phyloP scores from a whole-genome alignment of 2,888 invertebrate species.

The Lochmaea crataegi region DNA sequence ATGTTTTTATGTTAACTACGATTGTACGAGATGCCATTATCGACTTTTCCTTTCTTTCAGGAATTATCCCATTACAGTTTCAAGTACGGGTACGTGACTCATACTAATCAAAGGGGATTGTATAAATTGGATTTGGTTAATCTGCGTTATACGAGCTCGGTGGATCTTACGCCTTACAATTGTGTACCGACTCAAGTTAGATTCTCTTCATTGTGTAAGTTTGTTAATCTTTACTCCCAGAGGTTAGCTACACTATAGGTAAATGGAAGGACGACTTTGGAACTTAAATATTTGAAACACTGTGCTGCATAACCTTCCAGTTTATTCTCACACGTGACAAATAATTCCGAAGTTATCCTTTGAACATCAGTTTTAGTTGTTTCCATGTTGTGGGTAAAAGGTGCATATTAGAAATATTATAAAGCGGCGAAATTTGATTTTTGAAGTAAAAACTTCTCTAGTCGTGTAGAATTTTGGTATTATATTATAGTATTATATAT shows the following conservation, averaged over 20 bases:
- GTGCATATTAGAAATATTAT: no score
- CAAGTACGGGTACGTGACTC: constrained; percentile 80
- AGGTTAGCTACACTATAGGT: background rate
- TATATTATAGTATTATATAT: no score
- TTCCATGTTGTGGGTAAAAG: no score
- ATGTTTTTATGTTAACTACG: no score
- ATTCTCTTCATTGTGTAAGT: constrained; percentile 79
- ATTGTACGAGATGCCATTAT: background rate
- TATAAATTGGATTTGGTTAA: constrained; percentile 79
- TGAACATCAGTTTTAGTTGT: no score
- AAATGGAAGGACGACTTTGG: background rate
- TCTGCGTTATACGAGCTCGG: constrained; percentile 77
- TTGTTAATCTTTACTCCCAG: background rate
- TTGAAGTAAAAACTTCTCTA: no score
- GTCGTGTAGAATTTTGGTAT: no score
- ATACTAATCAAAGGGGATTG: constrained; percentile 77
- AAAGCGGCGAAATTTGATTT: no score
- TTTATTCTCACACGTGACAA: background rate
- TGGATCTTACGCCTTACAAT: constrained; percentile 78
- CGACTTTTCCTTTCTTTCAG: constrained; percentile 57
- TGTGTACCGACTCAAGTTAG: constrained; percentile 78
- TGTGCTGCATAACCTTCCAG: background rate
- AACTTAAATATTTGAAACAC: background rate
- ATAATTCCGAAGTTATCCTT: no score
- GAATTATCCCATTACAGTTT: constrained; percentile 70